These are phyloP conservation scores for Charina bottae DNA, from an alignment of 2,113 vertebrate genomes.

Conservation along the genomic window DNA sequence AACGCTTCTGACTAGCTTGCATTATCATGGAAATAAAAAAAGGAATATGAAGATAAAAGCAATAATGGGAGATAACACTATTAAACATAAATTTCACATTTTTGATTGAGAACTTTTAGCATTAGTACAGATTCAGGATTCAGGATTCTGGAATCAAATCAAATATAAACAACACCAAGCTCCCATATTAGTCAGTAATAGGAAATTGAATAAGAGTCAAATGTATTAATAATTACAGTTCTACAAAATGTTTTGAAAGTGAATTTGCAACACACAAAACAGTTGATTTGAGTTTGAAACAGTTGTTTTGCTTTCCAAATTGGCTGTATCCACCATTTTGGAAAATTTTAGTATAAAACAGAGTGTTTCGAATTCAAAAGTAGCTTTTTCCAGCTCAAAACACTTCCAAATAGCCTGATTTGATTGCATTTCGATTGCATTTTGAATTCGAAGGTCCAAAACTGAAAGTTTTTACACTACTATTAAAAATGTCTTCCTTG, in stretches of 20 bases:
- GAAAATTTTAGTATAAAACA: background rate
- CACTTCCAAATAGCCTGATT: background rate
- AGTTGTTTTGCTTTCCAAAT: background rate
- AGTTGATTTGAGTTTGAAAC: background rate
- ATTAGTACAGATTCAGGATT: background rate
- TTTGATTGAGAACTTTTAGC: background rate
- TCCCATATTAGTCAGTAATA: background rate
- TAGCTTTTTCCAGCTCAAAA: background rate
- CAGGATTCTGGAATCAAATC: background rate
- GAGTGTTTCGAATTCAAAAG: background rate
- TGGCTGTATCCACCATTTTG: background rate
- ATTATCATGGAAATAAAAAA: background rate
- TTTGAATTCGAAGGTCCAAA: background rate
- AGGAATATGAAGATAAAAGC: background rate
- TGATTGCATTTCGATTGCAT: background rate
- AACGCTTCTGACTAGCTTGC: background rate
- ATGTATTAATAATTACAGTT: background rate
- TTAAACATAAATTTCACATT: background rate
- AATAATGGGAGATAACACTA: background rate
- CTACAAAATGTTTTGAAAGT: background rate
- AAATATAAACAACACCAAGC: background rate
- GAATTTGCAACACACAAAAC: background rate
- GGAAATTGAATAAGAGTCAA: background rate
- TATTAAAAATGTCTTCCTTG: background rate
- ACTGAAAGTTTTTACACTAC: background rate